Conservation (phyloP, 2,888 invertebrate species). For the Euplagia quadripunctaria region DNA sequence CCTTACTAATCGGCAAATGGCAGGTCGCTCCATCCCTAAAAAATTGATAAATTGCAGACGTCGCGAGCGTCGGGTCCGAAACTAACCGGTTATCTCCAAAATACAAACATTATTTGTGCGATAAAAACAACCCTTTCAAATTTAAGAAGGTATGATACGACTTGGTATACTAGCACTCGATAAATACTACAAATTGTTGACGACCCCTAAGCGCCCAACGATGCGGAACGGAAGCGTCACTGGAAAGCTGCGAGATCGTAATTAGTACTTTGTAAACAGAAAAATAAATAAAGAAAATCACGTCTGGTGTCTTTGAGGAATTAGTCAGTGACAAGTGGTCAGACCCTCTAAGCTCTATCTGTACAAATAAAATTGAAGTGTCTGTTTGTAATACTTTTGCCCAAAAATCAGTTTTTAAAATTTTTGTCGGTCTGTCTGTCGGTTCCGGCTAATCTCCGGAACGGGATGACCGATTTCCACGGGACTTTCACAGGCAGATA, state of each 20-base stretch:
- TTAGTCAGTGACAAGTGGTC: neutral
- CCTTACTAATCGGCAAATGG: no score
- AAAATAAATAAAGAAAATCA: constrained; percentile 22
- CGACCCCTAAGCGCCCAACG: constrained; percentile 54
- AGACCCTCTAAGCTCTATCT: neutral
- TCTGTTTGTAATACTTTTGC: no score
- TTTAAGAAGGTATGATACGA: neutral
- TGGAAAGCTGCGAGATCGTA: constrained; percentile 68
- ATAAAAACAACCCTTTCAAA: neutral
- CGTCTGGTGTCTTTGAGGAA: constrained; percentile 9
- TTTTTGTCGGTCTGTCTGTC: no score
- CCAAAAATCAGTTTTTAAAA: no score
- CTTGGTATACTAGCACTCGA: neutral
- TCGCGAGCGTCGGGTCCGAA: no score
- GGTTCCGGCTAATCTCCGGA: no score
- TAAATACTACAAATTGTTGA: constrained; percentile 52
- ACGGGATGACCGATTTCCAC: no score
- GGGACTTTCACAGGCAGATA: no score
- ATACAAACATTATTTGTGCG: no score
- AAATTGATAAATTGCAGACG: no score
- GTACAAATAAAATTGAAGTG: neutral
- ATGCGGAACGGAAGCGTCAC: constrained; percentile 71
- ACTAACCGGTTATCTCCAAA: no score
- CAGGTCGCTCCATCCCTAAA: no score
- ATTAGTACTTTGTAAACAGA: constrained; percentile 54